Base-by-base conservation (phyloP, 2,797 vertebrate species). In the Schizopygopsis pylzovi region DNA sequence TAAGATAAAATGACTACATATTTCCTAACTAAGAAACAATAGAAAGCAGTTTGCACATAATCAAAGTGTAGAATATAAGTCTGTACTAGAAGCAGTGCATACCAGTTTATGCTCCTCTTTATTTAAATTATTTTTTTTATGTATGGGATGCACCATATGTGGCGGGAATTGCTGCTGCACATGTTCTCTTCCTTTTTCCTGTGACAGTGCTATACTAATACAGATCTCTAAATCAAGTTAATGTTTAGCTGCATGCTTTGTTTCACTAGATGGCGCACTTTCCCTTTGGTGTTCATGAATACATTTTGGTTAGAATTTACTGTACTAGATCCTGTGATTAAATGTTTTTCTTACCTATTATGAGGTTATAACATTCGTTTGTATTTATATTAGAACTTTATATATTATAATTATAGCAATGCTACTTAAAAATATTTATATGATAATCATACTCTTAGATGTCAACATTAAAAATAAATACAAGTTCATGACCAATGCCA, bases 201-300 rank as follows among this genome's bases (percentile, higher is more conserved):
- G n/a, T 33, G 13, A 16, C 25, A 65, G 61, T n/a, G 56, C 56
- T n/a, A 12, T 10, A 59, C 20, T 22, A 11, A 33, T 52, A 49
- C 9, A 54, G n/a, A 37, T 54, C 47, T 81, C 20, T 15, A 45
- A 82, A 15, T 71, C 25, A 72, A 28, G 4, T 59, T 28, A 20
- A 59, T 82, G 28, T 75, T 45, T 49, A n/a, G 4, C 56, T 49
- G 3, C 10, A 59, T 33, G 18, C 3, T 8, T 2, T 67, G 18
- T 28, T 41, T 11, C 83, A 71, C 77, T 80, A 79, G 83, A 63
- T 71, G 77, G 65, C 6, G 15, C 41, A 37, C 67, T 61, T 54
- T 13, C 18, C 16, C 39, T 61, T 15, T 39, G 20, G 3, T 56
- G 22, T 22, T 4, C 7, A 7, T 37, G 2, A 28, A 56, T 22